These are phyloP conservation scores for Coilia nasus DNA, from an alignment of 2,797 vertebrate genomes.

Conservation along the genomic window DNA sequence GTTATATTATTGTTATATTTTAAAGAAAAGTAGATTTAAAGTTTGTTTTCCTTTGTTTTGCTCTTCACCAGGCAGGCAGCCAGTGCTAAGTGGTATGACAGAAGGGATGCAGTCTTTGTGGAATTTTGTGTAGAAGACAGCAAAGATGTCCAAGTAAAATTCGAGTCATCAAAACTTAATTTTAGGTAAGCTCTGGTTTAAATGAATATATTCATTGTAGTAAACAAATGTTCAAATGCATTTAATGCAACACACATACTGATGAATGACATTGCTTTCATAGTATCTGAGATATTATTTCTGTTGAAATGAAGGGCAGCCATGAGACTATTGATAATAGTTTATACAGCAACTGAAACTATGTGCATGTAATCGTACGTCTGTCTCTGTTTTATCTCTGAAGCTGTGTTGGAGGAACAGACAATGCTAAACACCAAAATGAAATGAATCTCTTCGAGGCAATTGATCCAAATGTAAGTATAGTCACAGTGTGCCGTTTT, in stretches of 20 bases:
- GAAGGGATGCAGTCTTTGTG: constrained; percentile 90
- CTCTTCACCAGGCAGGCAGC: constrained; percentile 84
- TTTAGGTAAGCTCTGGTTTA: constrained; percentile 81
- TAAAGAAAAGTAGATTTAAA: not conserved
- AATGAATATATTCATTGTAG: not conserved
- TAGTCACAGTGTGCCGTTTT: not conserved
- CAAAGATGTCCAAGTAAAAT: constrained; percentile 89
- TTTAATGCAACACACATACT: not conserved
- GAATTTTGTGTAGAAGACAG: constrained; percentile 98
- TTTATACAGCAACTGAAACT: not conserved
- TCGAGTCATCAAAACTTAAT: constrained; percentile 87
- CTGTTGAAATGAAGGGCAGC: not conserved
- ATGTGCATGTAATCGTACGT: not conserved
- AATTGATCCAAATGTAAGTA: constrained; percentile 76
- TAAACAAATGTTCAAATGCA: not conserved
- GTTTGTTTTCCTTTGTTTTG: not conserved
- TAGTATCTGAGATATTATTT: not conserved
- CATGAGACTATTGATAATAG: not conserved
- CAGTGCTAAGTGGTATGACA: constrained; percentile 96
- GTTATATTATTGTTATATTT: not conserved
- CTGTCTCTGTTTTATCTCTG: constrained; percentile 10
- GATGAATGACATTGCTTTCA: not conserved
- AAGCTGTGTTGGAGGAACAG: constrained; percentile 75
- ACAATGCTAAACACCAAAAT: constrained; percentile 74
- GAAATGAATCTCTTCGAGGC: constrained; percentile 74